Evolutionary conservation across 2,113 vertebrate genomes (phyloP).

Genomic region (Columba livia): DNA sequence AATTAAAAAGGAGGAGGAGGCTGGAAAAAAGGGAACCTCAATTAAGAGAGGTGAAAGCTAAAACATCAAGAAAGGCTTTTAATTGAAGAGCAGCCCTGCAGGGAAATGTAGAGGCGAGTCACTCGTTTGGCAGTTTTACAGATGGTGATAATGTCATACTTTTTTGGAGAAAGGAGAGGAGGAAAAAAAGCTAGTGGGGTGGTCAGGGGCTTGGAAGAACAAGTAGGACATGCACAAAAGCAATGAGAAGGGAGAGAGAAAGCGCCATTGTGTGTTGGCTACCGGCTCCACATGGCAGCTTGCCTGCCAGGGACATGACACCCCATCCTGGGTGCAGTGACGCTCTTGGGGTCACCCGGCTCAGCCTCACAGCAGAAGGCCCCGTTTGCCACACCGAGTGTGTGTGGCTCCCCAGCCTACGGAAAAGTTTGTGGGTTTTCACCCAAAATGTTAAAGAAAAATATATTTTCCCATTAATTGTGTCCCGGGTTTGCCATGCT

Average conservation of each 20-base stretch:
- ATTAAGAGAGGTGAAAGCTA: slow-evolving; percentile 46
- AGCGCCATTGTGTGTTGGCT: accelerated
- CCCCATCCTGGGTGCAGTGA: not conserved
- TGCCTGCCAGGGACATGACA: not conserved
- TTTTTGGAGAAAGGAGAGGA: not conserved
- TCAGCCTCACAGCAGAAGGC: not conserved
- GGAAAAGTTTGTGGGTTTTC: not conserved
- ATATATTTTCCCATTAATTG: accelerated
- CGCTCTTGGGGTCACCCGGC: accelerated
- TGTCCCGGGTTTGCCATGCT: not conserved
- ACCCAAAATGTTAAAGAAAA: not conserved
- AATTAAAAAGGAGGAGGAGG: not conserved
- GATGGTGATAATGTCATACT: slow-evolving; percentile 1
- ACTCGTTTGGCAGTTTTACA: not conserved
- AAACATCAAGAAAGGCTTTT: slow-evolving; percentile 34
- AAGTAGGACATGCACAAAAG: not conserved
- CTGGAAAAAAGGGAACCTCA: not conserved
- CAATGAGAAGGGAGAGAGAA: not conserved
- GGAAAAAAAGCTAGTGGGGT: not conserved
- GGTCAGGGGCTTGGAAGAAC: not conserved
- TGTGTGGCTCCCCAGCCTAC: too few relatives aligned
- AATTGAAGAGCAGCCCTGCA: slow-evolving; percentile 44
- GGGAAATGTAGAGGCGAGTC: slow-evolving; percentile 2
- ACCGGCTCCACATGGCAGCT: not conserved
- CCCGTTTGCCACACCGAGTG: not conserved